Evolutionary conservation across 2,888 invertebrate species (phyloP), one percentile per base, ranked within the genome.

Genomic region (Agonopterix subpropinquella): DNA sequence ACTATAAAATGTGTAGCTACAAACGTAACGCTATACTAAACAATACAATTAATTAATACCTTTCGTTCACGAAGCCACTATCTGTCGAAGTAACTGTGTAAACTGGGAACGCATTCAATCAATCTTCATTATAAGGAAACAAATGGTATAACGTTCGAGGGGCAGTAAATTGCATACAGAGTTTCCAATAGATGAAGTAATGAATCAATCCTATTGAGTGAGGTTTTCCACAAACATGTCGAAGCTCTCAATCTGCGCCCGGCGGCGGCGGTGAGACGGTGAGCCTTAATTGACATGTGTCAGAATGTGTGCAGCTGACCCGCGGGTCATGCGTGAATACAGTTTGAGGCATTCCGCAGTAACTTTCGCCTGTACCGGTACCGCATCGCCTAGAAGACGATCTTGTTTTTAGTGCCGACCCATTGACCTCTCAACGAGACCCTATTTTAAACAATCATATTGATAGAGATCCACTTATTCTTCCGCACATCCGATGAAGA

Each of bases 261-360:
- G 62, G 28, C 28, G 28, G 28, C 28, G 28, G 28, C 28, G 28
- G 28, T 28, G 28, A 73, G 75, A 74, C 80, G 76, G 71, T 73
- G 69, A 78, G 76, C 72, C 71, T 81, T 88, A 87, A 87, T 88
- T 88, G 87, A 88, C 87, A 86, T 83, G 77, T 87, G 87, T 86
- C 87, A 86, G 85, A 81, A 79, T 81, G 77, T 81, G 80, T 77
- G 72, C 81, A 66, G 72, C 71, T 83, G 87, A 87, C 87, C 87
- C 63, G 58, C 49, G 58, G 87, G 86, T 87, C 87, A 81, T 73
- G 78, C 80, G 83, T 82, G 82, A 81, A 81, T 77, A 77, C 72
- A 76, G 71, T 80, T 74, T 77, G 77, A 78, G 67, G 71, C 77
- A 78, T 78, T 79, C 81, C 75, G 64, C 64, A 67, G 67, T 73